Evolutionary conservation across 2,113 vertebrate genomes (phyloP), one percentile per base, ranked within the genome.

Genomic region (Semnopithecus entellus): DNA sequence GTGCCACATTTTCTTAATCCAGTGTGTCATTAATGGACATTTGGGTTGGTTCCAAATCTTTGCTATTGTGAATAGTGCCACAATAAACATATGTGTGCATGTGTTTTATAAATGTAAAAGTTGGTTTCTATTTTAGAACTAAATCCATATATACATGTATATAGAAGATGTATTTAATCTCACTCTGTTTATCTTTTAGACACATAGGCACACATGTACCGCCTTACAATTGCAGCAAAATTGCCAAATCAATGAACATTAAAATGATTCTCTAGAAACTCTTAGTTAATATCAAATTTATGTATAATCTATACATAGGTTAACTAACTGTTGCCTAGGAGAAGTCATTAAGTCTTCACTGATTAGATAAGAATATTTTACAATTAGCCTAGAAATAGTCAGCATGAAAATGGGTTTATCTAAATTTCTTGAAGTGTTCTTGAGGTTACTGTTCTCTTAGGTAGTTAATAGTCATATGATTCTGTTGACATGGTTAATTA

Each of bases 331-430:
- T 93, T 95, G 78, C 68, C 78, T 95, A 91, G 32, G n/a, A 97
- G 94, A 97, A 93, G 96, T 90, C 76, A 89, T 97, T 96, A 88
- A 94, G 22, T 78, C 50, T 92, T n/a, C 8, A 55, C 91, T 97
- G 96, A 97, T 97, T 97, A 97, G 93, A 83, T 83, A 97, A 94
- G 91, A 96, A 83, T 91, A 94, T 95, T 94, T 90, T 97, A 40
- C 73, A 95, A 96, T 97, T 98, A 98, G 85, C 52, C 25, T 88
- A 94, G 81, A 97, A 94, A 96, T 75, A 90, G 35, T 94, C 90
- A 95, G 52, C 22, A 89, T 94, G 73, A 95, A 95, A 91, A 93
- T 79, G 55, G 93, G 61, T 16, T 88, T 83, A 80, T 91, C 73
- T 91, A 96, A 78, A 95, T 91, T 96, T 97, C 91, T 91, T 70